Base-by-base conservation (phyloP, 2,113 vertebrate genomes). In the Odontesthes bonariensis region DNA sequence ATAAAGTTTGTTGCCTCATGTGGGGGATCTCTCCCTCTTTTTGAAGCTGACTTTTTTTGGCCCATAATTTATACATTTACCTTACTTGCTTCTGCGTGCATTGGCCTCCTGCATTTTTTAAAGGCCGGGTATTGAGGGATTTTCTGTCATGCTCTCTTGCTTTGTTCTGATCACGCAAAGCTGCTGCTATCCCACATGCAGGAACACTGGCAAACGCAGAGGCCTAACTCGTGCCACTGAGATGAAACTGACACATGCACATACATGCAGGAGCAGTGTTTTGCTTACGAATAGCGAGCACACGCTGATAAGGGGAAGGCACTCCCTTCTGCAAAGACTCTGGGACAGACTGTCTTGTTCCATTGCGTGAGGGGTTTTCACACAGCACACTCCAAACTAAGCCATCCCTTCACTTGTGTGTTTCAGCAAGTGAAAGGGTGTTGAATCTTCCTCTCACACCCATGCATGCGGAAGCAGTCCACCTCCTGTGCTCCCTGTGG, bases 61-160 rank as follows among this genome's bases (percentile, higher is more conserved):
- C 92, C 91, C 89, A 92, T 95, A 94, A 95, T 91, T 91, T 93
- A 90, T 94, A 92, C 91, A 84, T 93, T 92, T 93, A 91, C 91
- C 91, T 92, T 87, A 87, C 85, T 91, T 90, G 92, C 94, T 94
- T 90, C 92, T 96, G 94, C 94, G 93, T 96, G 95, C 91, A 49
- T 90, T 66, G 86, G 83, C 92, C 95, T 96, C 90, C 92, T 97
- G 94, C 95, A 96, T 96, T 95, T 96, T 92, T 97, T 96, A 96
- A 95, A 95, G 94, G 82, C 89, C 91, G 88, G 93, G 95, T 90
- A 96, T 93, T 96, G 93, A 94, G 95, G 95, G 95, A 96, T 94
- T 95, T 90, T 95, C 93, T 95, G 92, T 94, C 93, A 81, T 95
- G 95, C 94, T 93, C 92, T 89, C 88, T 89, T 89, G 91, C 93